These are phyloP conservation scores for Falco columbarius DNA, from an alignment of 2,797 vertebrate species.

Conservation along the genomic window DNA sequence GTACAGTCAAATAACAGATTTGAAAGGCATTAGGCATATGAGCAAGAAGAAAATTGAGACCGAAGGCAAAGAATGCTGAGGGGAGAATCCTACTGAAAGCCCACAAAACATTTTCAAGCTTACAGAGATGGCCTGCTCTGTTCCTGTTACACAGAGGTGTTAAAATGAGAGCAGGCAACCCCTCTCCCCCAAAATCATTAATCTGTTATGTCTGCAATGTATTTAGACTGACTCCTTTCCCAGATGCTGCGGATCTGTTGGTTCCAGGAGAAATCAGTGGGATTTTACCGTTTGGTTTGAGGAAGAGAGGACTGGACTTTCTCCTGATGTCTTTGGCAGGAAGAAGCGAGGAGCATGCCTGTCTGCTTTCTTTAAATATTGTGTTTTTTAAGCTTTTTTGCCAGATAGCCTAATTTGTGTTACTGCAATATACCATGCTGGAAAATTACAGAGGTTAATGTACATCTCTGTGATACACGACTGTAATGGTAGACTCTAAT, in stretches of 20 bases:
- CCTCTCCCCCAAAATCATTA: background rate
- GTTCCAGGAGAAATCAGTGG: conserved; percentile 56
- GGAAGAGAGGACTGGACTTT: conserved; percentile 37
- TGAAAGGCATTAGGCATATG: conserved; percentile 36
- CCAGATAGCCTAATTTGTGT: conserved; percentile 23
- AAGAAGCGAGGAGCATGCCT: conserved; percentile 26
- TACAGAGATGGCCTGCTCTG: background rate
- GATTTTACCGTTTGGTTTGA: conserved; percentile 49
- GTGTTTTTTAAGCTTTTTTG: background rate
- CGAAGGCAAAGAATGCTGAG: conserved; percentile 16
- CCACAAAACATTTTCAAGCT: conserved; percentile 9
- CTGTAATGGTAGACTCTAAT: conserved; percentile 38
- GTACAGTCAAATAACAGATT: background rate
- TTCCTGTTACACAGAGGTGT: conserved; percentile 22
- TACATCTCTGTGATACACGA: conserved; percentile 12
- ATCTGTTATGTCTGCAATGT: background rate
- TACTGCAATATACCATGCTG: conserved; percentile 3
- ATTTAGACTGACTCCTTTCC: conserved; percentile 46
- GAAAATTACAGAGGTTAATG: conserved; percentile 38
- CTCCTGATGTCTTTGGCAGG: conserved; percentile 43
- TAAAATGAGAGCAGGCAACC: conserved; percentile 34
- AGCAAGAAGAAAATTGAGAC: conserved; percentile 23
- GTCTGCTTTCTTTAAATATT: conserved; percentile 39
- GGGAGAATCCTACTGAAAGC: conserved; percentile 25
- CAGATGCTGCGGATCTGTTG: background rate